A percentile compares a stretch with the other conserved stretches of the same genome.
Evolutionary conservation across 2,797 vertebrate species (phyloP).

Genomic region (Crenuchus spilurus): DNA sequence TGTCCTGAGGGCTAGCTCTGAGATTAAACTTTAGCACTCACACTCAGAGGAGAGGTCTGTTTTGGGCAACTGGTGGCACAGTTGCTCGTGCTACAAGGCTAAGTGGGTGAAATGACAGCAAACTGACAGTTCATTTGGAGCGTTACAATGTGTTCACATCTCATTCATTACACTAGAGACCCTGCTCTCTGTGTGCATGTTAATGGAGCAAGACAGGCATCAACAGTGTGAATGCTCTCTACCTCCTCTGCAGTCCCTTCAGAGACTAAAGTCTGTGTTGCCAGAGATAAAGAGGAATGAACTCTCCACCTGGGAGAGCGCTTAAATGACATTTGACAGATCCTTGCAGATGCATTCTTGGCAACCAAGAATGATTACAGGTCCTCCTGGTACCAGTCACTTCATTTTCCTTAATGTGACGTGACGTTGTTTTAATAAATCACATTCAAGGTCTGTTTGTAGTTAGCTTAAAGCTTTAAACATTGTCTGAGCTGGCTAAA

Average conservation of each 20-base stretch:
- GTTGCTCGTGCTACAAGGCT: neutral
- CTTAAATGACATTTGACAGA: slow-evolving; percentile 37
- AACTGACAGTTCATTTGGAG: slow-evolving; percentile 14
- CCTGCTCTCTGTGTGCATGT: neutral
- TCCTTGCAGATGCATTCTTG: slow-evolving; percentile 22
- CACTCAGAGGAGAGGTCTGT: neutral
- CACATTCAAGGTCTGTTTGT: slow-evolving; percentile 30
- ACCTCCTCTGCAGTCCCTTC: slow-evolving; percentile 13
- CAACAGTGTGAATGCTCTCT: slow-evolving; percentile 27
- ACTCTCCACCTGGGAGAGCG: slow-evolving; percentile 11
- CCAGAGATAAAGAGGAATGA: slow-evolving; percentile 12
- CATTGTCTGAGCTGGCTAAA: slow-evolving; percentile 45
- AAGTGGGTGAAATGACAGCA: neutral
- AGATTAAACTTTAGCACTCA: slow-evolving; percentile 7
- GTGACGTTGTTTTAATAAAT: slow-evolving; percentile 44
- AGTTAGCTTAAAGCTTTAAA: slow-evolving; percentile 45
- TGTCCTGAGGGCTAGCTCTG: slow-evolving; percentile 4
- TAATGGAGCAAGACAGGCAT: slow-evolving; percentile 12
- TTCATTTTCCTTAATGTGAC: slow-evolving; percentile 21
- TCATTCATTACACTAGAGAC: slow-evolving; percentile 23
- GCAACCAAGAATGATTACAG: slow-evolving; percentile 30
- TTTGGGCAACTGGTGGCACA: neutral
- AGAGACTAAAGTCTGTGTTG: slow-evolving; percentile 8
- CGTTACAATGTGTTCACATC: slow-evolving; percentile 2
- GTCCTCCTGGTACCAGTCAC: neutral